Percentiles rank a stretch among this genome's conserved stretches.
Conservation (phyloP, 2,888 invertebrate genomes). For the Melolontha melolontha region DNA sequence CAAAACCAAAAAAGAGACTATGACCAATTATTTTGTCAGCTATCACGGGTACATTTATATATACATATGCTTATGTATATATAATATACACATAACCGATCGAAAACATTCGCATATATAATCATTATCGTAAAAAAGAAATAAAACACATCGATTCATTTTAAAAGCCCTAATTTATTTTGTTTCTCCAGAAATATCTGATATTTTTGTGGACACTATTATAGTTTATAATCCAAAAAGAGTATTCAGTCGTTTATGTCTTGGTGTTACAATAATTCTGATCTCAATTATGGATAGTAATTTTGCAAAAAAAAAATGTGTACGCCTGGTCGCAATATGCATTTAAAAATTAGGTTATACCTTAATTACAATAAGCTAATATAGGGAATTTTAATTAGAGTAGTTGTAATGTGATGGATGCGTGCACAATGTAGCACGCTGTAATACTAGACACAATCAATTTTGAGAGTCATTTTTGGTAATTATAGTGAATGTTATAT, state of each 20-base stretch:
- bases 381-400: constrained; percentile 20
- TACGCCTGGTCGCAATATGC: constrained; percentile 21
- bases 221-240: constrained; percentile 15
- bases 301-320: constrained; percentile 2
- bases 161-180: constrained; percentile 1
- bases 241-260: constrained; percentile 3
- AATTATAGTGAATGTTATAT: neutral
- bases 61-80: neutral
- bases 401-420: constrained; percentile 24
- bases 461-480: constrained; percentile 35
- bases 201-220: constrained; percentile 17
- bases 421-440: constrained; percentile 5
- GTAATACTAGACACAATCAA: constrained; percentile 5
- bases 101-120: constrained; percentile 40
- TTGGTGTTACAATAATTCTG: constrained; percentile 7
- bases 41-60: constrained; percentile 44
- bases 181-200: constrained; percentile 10
- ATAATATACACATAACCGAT: constrained; percentile 32
- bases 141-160: constrained; percentile 35
- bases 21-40: constrained; percentile 48
- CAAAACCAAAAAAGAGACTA: constrained; percentile 39
- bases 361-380: constrained; percentile 11
- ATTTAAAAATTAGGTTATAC: constrained; percentile 26
- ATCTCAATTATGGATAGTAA: constrained; percentile 20
- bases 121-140: constrained; percentile 31